Conservation (phyloP, 2,888 invertebrate genomes). For the Muschampia plurimacula region DNA sequence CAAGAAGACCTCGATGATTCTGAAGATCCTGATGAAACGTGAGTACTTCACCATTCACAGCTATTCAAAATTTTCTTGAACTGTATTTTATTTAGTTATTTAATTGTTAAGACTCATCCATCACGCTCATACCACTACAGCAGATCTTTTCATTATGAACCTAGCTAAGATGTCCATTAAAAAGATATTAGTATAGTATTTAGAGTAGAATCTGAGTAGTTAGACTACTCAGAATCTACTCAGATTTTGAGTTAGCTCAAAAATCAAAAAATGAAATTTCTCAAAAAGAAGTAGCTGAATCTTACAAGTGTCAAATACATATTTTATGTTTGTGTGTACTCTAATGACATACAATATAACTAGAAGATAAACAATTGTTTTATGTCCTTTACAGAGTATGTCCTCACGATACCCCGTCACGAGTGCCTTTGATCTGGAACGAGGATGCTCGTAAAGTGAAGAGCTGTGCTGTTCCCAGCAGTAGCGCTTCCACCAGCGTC, state of each 20-base stretch:
- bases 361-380: background rate
- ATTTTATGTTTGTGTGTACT: no score
- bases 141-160: no score
- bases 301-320: no score
- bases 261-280: background rate
- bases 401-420: conserved; percentile 91
- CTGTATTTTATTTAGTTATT: no score
- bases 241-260: no score
- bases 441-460: conserved; percentile 74
- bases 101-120: no score
- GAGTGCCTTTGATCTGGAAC: conserved; percentile 90
- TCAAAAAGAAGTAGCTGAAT: background rate
- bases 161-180: no score
- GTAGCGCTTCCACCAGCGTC: conserved; percentile 66
- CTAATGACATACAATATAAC: background rate
- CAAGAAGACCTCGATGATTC: conserved; percentile 86
- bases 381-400: conserved; percentile 68
- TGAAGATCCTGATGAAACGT: conserved; percentile 86
- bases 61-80: background rate
- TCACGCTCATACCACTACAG: no score
- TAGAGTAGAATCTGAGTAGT: no score
- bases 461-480: conserved; percentile 71
- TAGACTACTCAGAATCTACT: no score
- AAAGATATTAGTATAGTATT: no score
- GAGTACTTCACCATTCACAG: conserved; percentile 47